These are phyloP conservation scores for Zaprionus inermis DNA, from an alignment of 1,140 invertebrate genomes.

Conservation along the genomic window DNA sequence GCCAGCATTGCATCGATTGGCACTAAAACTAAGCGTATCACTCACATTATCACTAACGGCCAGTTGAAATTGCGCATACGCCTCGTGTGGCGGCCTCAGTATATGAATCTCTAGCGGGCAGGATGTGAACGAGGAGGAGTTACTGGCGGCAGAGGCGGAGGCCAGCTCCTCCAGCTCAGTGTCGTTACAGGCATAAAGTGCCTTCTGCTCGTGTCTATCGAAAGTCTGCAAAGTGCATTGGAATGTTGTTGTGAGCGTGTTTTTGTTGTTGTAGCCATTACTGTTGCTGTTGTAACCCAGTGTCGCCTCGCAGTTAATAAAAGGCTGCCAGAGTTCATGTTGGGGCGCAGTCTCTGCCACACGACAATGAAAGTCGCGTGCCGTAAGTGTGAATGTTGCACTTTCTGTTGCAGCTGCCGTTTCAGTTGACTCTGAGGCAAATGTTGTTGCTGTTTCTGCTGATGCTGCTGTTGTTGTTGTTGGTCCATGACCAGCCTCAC, in stretches of 20 bases:
- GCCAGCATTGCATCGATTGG: conserved; percentile 42
- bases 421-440: conserved; percentile 9
- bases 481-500: conserved; percentile 78
- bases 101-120: conserved; percentile 62
- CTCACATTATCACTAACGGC: conserved; percentile 72
- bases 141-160: not conserved
- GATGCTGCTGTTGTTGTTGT: conserved; percentile 47
- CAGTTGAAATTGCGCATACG: conserved; percentile 75
- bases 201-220: conserved; percentile 49
- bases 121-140: conserved; percentile 3
- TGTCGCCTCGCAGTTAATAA: conserved; percentile 65
- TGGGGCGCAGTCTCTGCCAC: conserved; percentile 50
- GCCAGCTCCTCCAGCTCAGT: conserved; percentile 6
- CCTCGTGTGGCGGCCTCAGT: conserved; percentile 55
- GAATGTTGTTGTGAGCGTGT: conserved; percentile 64
- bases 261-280: conserved; percentile 30
- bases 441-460: conserved; percentile 28
- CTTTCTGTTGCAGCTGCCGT: conserved; percentile 22
- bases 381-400: conserved; percentile 33
- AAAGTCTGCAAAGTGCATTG: conserved; percentile 65
- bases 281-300: conserved; percentile 24
- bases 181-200: conserved; percentile 54
- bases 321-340: conserved; percentile 54
- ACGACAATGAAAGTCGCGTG: conserved; percentile 58
- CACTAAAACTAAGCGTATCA: conserved; percentile 70